These are phyloP conservation scores for Limnephilus marmoratus DNA, from an alignment of 2,888 invertebrate genomes.

Conservation along the genomic window DNA sequence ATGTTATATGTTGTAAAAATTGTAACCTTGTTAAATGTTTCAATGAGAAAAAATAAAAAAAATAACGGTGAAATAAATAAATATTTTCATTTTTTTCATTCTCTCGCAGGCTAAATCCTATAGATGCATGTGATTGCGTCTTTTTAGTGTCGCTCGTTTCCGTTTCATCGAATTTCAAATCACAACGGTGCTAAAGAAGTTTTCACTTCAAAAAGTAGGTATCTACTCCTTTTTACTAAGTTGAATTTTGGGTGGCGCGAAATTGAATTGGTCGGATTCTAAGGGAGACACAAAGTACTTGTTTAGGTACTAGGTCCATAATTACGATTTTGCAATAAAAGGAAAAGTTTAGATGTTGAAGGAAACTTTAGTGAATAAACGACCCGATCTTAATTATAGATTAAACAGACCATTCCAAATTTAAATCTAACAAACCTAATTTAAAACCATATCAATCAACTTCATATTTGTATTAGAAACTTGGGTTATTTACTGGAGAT, in stretches of 20 bases:
- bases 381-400: conserved; percentile 45
- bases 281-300: not conserved
- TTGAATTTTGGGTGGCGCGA: not conserved
- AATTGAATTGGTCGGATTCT: not conserved
- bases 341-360: conserved; percentile 11
- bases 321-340: conserved; percentile 12
- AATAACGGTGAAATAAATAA: too few relatives aligned
- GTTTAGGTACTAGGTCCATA: not conserved
- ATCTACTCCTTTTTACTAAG: not conserved
- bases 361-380: conserved; percentile 35
- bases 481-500: not conserved
- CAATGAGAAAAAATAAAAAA: too few relatives aligned
- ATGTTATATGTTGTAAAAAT: too few relatives aligned
- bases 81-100: too few relatives aligned
- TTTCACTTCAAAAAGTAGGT: not conserved
- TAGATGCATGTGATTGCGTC: too few relatives aligned
- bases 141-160: too few relatives aligned
- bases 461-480: conserved; percentile 35
- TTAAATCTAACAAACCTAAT: conserved; percentile 31
- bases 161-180: too few relatives aligned
- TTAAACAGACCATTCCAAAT: conserved; percentile 19
- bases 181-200: too few relatives aligned
- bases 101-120: too few relatives aligned
- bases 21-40: too few relatives aligned
- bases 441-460: conserved; percentile 28